Evolutionary conservation across 2,888 invertebrate genomes (phyloP).

Genomic region (Nasonovia ribisnigri): DNA sequence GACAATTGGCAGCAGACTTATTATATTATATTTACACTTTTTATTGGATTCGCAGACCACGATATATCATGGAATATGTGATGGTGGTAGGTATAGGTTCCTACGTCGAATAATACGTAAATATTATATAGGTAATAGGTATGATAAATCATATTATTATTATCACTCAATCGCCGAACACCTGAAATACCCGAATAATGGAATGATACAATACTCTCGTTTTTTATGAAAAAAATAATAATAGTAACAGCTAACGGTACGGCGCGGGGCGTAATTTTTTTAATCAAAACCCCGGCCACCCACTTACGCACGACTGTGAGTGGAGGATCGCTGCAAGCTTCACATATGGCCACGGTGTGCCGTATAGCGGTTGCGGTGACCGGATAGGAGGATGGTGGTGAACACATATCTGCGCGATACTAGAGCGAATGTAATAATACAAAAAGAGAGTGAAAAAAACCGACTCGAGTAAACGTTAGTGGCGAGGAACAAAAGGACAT

Average conservation of each 20-base stretch:
- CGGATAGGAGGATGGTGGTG: background rate
- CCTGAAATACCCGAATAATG: background rate
- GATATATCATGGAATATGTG: background rate
- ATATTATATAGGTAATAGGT: background rate
- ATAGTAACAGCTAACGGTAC: background rate
- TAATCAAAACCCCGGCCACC: background rate
- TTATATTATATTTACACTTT: background rate
- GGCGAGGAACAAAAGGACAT: background rate
- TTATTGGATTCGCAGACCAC: background rate
- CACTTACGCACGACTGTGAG: background rate
- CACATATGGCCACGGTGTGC: background rate
- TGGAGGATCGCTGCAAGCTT: background rate
- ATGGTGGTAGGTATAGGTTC: background rate
- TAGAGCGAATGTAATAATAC: background rate
- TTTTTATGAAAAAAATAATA: background rate
- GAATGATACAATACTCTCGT: background rate
- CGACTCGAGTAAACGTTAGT: background rate
- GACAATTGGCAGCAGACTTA: background rate
- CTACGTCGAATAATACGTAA: background rate
- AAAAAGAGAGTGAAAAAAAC: background rate
- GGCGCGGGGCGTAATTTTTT: background rate
- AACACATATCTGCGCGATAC: background rate
- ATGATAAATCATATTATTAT: background rate
- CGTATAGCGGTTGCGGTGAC: too few relatives aligned
- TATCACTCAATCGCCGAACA: background rate